Evolutionary conservation across 2,888 invertebrate species (phyloP).

Genomic region (Noctua fimbriata): DNA sequence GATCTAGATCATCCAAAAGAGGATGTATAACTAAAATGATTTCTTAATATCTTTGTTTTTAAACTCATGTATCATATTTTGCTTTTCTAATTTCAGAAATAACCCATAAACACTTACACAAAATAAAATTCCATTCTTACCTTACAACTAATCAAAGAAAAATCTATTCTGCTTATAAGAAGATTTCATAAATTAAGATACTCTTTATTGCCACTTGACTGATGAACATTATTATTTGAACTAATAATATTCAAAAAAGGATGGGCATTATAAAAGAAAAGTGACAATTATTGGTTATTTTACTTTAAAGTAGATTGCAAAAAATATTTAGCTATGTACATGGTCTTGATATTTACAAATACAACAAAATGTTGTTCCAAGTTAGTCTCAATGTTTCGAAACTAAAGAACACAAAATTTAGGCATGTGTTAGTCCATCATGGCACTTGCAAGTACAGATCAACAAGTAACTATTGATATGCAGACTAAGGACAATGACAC

Average conservation of each 20-base stretch:
- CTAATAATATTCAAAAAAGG: conserved; percentile 12
- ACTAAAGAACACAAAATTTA: conserved; percentile 24
- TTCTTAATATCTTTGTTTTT: conserved; percentile 35
- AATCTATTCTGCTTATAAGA: conserved; percentile 14
- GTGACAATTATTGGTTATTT: conserved; percentile 40
- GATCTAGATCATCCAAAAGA: conserved; percentile 26
- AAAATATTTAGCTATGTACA: conserved; percentile 52
- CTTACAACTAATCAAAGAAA: conserved; percentile 38
- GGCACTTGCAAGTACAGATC: conserved; percentile 9
- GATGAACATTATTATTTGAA: conserved; percentile 30
- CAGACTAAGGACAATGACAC: conserved; percentile 9
- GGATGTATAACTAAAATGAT: conserved; percentile 39
- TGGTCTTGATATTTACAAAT: conserved; percentile 57
- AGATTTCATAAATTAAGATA: conserved; percentile 47
- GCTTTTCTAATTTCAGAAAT: conserved; percentile 25
- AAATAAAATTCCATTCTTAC: conserved; percentile 61
- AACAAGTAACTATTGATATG: conserved; percentile 16
- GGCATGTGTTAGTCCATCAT: conserved; percentile 21
- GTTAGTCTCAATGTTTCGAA: conserved; percentile 9
- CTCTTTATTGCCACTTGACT: conserved; percentile 44
- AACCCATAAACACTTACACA: conserved; percentile 36
- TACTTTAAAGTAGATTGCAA: conserved; percentile 65
- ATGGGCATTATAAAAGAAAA: conserved; percentile 45
- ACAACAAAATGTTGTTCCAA: conserved; percentile 29
- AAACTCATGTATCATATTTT: conserved; percentile 26